Conservation (phyloP, 2,113 vertebrate genomes). For the Blennius ocellaris region DNA sequence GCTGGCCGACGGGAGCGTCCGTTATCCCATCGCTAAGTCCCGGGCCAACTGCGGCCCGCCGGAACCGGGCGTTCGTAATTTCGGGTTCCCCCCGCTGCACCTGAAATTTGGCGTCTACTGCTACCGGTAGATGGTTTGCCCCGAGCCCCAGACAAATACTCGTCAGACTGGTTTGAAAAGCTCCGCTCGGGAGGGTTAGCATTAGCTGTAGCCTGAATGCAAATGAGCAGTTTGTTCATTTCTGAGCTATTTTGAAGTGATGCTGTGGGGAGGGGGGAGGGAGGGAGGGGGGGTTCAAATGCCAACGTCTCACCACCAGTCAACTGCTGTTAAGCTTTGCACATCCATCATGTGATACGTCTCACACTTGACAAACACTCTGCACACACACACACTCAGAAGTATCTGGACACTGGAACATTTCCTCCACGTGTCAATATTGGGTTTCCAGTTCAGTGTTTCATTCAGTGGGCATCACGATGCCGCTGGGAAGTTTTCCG, state of each 20-base stretch:
- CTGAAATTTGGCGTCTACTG: conserved; percentile 90
- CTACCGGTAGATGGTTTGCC: conserved; percentile 71
- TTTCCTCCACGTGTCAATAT: not conserved
- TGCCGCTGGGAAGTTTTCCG: not conserved
- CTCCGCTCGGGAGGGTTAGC: conserved; percentile 20
- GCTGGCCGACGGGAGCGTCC: conserved; percentile 91
- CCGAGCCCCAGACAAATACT: conserved; percentile 4
- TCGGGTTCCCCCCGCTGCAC: conserved; percentile 86
- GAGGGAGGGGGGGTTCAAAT: too few relatives aligned
- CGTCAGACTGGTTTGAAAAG: conserved; percentile 20
- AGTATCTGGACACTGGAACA: conserved; percentile 12
- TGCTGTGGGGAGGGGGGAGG: too few relatives aligned
- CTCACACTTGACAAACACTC: conserved; percentile 3
- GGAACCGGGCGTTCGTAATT: conserved; percentile 88
- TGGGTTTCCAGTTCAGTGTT: not conserved
- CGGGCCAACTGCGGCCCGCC: conserved; percentile 85
- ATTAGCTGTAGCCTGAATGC: conserved; percentile 33
- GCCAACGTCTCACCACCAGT: conserved; percentile 12
- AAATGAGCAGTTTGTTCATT: conserved; percentile 26
- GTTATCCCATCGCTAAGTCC: conserved; percentile 88
- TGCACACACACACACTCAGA: conserved; percentile 23
- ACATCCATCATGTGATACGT: not conserved
- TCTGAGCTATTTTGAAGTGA: conserved; percentile 39
- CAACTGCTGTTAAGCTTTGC: conserved; percentile 16
- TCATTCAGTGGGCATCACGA: conserved; percentile 2